These are phyloP conservation scores for Otus scops DNA, from an alignment of 2,797 vertebrate genomes.

Conservation along the genomic window DNA sequence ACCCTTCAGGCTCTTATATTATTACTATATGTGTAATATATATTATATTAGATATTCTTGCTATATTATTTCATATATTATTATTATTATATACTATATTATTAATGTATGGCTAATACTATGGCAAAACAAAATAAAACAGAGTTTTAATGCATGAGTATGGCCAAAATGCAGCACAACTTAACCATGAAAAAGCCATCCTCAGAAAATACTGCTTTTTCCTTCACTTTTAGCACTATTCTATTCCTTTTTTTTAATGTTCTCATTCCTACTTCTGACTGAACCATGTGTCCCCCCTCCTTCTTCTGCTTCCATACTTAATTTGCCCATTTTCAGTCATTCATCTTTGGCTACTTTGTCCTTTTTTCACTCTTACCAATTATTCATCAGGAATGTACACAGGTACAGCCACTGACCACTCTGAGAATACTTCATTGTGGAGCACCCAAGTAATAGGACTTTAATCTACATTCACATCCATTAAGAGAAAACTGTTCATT, in stretches of 20 bases:
- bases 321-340: background rate
- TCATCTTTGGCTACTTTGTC: background rate
- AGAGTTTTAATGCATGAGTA: background rate
- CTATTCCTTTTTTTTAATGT: background rate
- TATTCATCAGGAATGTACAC: background rate
- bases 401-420: background rate
- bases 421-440: background rate
- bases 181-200: background rate
- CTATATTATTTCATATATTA: background rate
- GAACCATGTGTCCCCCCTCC: background rate
- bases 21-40: background rate
- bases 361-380: background rate
- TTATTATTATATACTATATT: background rate
- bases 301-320: background rate
- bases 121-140: background rate
- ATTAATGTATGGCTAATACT: background rate
- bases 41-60: background rate
- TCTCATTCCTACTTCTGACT: background rate
- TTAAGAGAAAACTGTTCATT: background rate
- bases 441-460: background rate
- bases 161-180: background rate
- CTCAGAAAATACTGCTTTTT: background rate
- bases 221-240: background rate
- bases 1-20: background rate
- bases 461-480: background rate